phyloP scores from a whole-genome alignment of 2,113 vertebrate genomes.

The Xyliphius kryptos region DNA sequence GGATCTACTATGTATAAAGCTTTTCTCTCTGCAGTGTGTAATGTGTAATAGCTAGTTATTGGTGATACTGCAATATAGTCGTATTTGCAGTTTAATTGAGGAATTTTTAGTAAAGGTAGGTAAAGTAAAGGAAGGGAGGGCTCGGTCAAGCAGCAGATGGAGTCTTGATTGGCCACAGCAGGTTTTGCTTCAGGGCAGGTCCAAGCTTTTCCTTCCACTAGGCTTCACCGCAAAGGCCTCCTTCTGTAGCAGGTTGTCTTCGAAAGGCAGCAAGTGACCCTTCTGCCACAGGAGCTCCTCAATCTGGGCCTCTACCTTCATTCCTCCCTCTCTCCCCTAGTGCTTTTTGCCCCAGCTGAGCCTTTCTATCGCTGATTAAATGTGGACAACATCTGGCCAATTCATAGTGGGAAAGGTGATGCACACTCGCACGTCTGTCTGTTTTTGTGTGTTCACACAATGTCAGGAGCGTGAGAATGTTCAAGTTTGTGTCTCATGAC shows the following conservation, averaged over 20 bases:
- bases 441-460: slow-evolving; percentile 28
- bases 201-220: slow-evolving; percentile 52
- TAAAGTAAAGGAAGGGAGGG: slow-evolving; percentile 35
- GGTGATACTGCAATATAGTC: too few species aligned
- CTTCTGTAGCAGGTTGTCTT: slow-evolving; percentile 63
- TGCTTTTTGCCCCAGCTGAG: slow-evolving; percentile 79
- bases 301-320: slow-evolving; percentile 63
- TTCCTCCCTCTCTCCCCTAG: slow-evolving; percentile 73
- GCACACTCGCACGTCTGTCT: slow-evolving; percentile 38
- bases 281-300: slow-evolving; percentile 65
- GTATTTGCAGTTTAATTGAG: too few species aligned
- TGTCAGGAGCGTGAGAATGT: slow-evolving; percentile 22
- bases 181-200: slow-evolving; percentile 46
- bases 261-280: slow-evolving; percentile 67
- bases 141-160: slow-evolving; percentile 49
- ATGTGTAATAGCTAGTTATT: too few species aligned
- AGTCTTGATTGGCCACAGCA: slow-evolving; percentile 52
- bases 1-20: too few species aligned
- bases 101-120: too few species aligned
- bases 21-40: too few species aligned
- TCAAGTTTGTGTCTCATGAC: too few species aligned
- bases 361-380: slow-evolving; percentile 85
- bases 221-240: slow-evolving; percentile 63
- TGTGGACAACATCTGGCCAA: slow-evolving; percentile 81
- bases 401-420: slow-evolving; percentile 65